phyloP scores from a whole-genome alignment of 2,888 invertebrate genomes.

The Salpingus planirostris region DNA sequence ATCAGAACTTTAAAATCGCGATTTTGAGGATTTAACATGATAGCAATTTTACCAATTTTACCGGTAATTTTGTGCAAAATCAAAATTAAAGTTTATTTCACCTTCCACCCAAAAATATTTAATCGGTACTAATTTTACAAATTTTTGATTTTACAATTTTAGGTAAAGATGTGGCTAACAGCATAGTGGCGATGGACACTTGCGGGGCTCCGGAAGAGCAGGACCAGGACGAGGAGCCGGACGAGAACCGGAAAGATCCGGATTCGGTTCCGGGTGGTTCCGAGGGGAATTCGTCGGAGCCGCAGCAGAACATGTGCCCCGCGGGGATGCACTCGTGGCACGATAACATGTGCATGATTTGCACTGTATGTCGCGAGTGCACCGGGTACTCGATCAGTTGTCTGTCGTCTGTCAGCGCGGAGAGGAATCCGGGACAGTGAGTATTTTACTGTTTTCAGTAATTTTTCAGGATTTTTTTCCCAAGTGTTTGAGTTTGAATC shows the following conservation, averaged over 20 bases:
- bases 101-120: too few species aligned
- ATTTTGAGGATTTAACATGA: too few species aligned
- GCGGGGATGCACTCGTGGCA: constrained; percentile 71
- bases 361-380: constrained; percentile 85
- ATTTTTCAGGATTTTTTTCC: not conserved
- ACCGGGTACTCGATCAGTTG: constrained; percentile 87
- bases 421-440: constrained; percentile 80
- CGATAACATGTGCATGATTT: constrained; percentile 78
- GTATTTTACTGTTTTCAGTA: constrained; percentile 34
- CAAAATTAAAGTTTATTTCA: too few species aligned
- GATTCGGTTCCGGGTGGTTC: constrained; percentile 44
- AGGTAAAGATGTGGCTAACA: too few species aligned
- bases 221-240: constrained; percentile 48
- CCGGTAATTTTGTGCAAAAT: too few species aligned
- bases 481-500: not conserved
- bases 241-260: constrained; percentile 45
- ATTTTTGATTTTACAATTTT: too few species aligned
- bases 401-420: constrained; percentile 60
- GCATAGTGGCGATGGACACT: too few species aligned
- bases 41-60: too few species aligned
- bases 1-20: too few species aligned
- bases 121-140: too few species aligned
- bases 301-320: constrained; percentile 46
- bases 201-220: constrained; percentile 43
- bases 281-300: constrained; percentile 32